Evolutionary conservation across 1,140 invertebrate species (phyloP).

Genomic region (Bombus haemorrhoidalis): DNA sequence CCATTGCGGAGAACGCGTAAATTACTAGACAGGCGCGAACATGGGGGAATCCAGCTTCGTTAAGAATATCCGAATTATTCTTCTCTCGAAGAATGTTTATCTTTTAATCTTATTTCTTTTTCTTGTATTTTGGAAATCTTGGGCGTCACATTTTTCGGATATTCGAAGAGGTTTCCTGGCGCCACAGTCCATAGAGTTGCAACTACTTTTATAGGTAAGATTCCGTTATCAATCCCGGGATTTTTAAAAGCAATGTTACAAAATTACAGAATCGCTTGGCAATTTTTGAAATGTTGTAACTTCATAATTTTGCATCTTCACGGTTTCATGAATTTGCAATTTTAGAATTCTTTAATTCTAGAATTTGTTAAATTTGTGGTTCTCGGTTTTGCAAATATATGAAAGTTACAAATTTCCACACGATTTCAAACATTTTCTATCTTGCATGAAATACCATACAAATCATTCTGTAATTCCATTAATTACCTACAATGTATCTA

Average conservation of each 20-base stretch:
- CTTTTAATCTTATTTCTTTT: not conserved
- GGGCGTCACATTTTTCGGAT: not conserved
- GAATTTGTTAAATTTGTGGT: not conserved
- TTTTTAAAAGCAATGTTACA: not conserved
- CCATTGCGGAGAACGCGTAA: slow-evolving; percentile 41
- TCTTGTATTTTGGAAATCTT: not conserved
- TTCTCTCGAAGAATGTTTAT: not conserved
- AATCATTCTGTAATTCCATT: not conserved
- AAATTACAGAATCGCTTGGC: not conserved
- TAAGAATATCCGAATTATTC: not conserved
- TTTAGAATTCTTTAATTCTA: not conserved
- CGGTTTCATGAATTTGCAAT: not conserved
- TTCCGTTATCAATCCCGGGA: not conserved
- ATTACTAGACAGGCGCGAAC: slow-evolving; percentile 43
- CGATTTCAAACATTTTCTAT: not conserved
- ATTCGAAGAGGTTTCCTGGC: not conserved
- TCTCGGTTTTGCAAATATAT: not conserved
- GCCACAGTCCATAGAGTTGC: slow-evolving; percentile 8
- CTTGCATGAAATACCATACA: not conserved
- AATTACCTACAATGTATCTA: no score
- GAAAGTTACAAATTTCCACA: not conserved
- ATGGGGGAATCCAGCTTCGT: slow-evolving; percentile 5
- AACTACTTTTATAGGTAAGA: not conserved
- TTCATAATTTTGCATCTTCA: not conserved
- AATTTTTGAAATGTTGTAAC: not conserved